Conservation (phyloP, 1,140 invertebrate species). For the Vollenhovia emeryi region DNA sequence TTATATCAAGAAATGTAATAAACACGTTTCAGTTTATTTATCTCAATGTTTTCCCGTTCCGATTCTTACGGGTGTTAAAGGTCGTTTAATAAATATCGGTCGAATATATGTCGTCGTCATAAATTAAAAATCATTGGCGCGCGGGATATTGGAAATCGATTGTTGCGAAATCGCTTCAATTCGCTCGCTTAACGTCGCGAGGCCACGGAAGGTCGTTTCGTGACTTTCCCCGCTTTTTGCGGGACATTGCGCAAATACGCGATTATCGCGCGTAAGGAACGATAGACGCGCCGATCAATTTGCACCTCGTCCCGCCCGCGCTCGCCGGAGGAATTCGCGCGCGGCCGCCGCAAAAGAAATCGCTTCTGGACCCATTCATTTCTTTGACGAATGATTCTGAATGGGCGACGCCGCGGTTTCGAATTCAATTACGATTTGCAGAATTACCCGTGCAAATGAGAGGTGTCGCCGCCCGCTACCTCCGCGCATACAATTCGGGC, state of each 20-base stretch:
- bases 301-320: conserved; percentile 63
- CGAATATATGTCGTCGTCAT: background rate
- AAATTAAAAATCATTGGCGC: background rate
- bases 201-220: background rate
- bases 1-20: background rate
- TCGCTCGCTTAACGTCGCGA: background rate
- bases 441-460: conserved; percentile 75
- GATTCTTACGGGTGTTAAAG: background rate
- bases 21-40: background rate
- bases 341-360: conserved; percentile 57
- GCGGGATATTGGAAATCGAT: background rate
- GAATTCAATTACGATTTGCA: conserved; percentile 75
- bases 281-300: conserved; percentile 60
- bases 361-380: conserved; percentile 68
- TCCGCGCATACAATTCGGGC: conserved; percentile 51
- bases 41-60: background rate
- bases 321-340: conserved; percentile 40
- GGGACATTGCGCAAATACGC: background rate
- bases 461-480: conserved; percentile 6
- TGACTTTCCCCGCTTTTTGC: background rate
- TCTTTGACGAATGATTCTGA: conserved; percentile 73
- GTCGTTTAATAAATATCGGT: background rate
- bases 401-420: conserved; percentile 43
- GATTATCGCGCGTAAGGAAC: conserved; percentile 13
- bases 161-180: background rate